These are phyloP conservation scores for Agonopterix arenella DNA, from an alignment of 2,888 invertebrate species.

Conservation along the genomic window DNA sequence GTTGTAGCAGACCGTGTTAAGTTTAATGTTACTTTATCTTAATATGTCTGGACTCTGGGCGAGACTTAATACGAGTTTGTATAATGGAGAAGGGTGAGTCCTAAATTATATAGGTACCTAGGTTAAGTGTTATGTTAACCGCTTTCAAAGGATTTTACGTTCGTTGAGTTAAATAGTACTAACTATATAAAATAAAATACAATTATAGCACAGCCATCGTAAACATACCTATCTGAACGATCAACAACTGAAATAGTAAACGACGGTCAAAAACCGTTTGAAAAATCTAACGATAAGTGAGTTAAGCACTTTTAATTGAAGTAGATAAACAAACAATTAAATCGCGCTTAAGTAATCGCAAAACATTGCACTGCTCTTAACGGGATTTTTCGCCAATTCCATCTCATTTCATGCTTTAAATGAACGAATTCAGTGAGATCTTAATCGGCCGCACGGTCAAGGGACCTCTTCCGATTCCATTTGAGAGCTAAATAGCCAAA, in stretches of 20 bases:
- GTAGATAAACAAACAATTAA: slow-evolving; percentile 7
- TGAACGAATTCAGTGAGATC: slow-evolving; percentile 56
- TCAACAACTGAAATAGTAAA: too few species aligned
- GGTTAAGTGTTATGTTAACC: too few species aligned
- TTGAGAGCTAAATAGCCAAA: slow-evolving; percentile 52
- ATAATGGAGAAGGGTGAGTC: not conserved
- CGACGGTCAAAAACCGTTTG: too few species aligned
- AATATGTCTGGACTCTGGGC: slow-evolving; percentile 11
- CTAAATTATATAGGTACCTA: too few species aligned
- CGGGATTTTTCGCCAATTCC: slow-evolving; percentile 37
- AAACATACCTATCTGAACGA: too few species aligned
- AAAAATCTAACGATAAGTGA: too few species aligned
- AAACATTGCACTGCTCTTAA: slow-evolving; percentile 17
- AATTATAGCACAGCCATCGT: too few species aligned
- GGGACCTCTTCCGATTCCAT: slow-evolving; percentile 57
- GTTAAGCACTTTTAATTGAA: too few species aligned
- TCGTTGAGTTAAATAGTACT: too few species aligned
- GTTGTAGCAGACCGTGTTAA: slow-evolving; percentile 54
- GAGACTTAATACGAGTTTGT: not conserved
- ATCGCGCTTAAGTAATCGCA: slow-evolving; percentile 2
- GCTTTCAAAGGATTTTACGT: too few species aligned
- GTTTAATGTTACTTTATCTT: slow-evolving; percentile 50
- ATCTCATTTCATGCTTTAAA: slow-evolving; percentile 56
- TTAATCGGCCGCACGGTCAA: slow-evolving; percentile 56
- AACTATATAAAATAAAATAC: too few species aligned